Conservation (phyloP, 2,797 vertebrate genomes). For the Erethizon dorsatum region DNA sequence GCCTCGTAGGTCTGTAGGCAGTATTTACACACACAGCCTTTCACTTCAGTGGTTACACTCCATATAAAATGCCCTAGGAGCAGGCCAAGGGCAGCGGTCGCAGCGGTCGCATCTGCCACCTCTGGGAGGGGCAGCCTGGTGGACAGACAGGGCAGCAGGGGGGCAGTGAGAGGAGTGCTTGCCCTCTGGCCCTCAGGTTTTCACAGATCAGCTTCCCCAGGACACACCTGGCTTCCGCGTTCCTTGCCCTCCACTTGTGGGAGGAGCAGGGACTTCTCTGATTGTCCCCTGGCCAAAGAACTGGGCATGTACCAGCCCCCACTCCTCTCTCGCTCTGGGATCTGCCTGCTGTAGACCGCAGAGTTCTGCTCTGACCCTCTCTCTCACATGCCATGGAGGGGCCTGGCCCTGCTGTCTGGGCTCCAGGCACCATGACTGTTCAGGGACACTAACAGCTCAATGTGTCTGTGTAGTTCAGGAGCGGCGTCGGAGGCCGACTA, state of each 20-base stretch:
- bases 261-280: background rate
- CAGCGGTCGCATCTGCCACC: background rate
- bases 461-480: background rate
- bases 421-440: background rate
- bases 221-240: background rate
- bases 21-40: conserved; percentile 6
- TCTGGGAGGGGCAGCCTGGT: background rate
- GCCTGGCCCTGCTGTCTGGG: background rate
- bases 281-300: background rate
- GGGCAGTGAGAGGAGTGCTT: background rate
- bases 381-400: background rate
- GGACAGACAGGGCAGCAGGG: background rate
- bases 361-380: background rate
- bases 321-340: background rate
- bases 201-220: background rate
- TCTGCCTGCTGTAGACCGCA: background rate
- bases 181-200: background rate
- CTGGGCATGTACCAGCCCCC: background rate
- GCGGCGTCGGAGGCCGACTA: background rate
- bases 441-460: background rate
- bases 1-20: conserved; percentile 59
- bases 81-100: background rate
- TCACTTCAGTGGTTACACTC: background rate
- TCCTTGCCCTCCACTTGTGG: background rate
- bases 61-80: background rate